Conservation (phyloP, 2,113 vertebrate genomes). For the Lampris megalopsis region DNA sequence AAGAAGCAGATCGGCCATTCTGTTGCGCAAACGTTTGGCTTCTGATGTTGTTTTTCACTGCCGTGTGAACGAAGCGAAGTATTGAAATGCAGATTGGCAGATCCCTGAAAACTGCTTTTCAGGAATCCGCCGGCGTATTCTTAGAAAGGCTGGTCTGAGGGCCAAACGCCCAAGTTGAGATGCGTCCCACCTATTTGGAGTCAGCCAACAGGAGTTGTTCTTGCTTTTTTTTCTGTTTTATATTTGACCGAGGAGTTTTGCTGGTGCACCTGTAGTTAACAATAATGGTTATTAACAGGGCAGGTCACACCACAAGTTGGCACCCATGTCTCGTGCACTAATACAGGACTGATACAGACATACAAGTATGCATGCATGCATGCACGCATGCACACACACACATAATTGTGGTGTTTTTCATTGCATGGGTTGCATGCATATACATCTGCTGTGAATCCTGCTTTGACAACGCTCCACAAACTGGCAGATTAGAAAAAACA, state of each 20-base stretch:
- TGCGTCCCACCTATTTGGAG: constrained; percentile 6
- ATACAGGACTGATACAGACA: too few species aligned
- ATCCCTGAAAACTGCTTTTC: too few species aligned
- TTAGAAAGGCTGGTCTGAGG: constrained; percentile 50
- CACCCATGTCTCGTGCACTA: too few species aligned
- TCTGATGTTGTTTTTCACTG: constrained; percentile 60
- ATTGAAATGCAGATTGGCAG: constrained; percentile 22
- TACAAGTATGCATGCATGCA: not conserved
- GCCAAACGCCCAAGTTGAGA: not conserved
- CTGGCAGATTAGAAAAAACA: constrained; percentile 51
- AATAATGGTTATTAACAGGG: too few species aligned
- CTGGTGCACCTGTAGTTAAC: too few species aligned
- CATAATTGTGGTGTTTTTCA: constrained; percentile 15
- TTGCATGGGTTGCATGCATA: too few species aligned
- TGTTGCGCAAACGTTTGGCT: constrained; percentile 44
- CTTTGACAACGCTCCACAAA: constrained; percentile 37
- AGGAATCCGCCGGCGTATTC: constrained; percentile 58
- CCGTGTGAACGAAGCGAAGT: constrained; percentile 28
- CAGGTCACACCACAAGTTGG: constrained; percentile 8
- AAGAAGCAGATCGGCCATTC: not conserved
- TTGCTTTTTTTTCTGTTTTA: not conserved
- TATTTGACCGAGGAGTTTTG: too few species aligned
- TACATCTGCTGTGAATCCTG: constrained; percentile 20
- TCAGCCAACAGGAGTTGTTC: constrained; percentile 15
- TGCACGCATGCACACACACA: constrained; percentile 16